phyloP scores from a whole-genome alignment of 2,113 vertebrate species.

The Procavia capensis region DNA sequence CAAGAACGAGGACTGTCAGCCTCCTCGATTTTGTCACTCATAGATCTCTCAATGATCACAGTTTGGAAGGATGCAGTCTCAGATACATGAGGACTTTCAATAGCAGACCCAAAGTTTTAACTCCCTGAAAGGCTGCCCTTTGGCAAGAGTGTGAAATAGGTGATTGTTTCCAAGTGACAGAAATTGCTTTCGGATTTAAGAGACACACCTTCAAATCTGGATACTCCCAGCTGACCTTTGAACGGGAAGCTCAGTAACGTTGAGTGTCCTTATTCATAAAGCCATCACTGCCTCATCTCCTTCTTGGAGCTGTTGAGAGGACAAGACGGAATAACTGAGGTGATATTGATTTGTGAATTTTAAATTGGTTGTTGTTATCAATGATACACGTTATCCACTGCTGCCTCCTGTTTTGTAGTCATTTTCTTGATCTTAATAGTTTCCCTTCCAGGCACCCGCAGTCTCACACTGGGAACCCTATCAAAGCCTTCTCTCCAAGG shows the following conservation, averaged over 20 bases:
- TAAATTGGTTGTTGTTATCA: neutral
- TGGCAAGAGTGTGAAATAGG: neutral
- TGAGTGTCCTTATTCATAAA: neutral
- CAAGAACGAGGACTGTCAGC: neutral
- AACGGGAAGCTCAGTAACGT: neutral
- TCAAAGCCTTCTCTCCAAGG: neutral
- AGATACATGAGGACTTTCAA: neutral
- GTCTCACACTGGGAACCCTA: neutral
- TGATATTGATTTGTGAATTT: neutral
- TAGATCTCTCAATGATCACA: neutral
- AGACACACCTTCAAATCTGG: neutral
- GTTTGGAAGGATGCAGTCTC: neutral
- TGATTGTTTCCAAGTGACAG: neutral
- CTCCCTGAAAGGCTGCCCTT: neutral
- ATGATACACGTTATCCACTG: neutral
- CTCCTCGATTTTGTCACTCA: slow-evolving; percentile 2
- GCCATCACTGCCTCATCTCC: neutral
- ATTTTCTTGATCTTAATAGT: neutral
- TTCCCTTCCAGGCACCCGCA: neutral
- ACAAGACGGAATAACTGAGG: neutral
- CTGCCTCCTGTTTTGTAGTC: neutral
- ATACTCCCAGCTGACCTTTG: neutral
- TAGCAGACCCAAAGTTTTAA: neutral
- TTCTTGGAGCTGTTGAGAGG: neutral
- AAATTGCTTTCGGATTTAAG: neutral